Evolutionary conservation across 2,797 vertebrate species (phyloP).

Genomic region (Benthosema pterotum): DNA sequence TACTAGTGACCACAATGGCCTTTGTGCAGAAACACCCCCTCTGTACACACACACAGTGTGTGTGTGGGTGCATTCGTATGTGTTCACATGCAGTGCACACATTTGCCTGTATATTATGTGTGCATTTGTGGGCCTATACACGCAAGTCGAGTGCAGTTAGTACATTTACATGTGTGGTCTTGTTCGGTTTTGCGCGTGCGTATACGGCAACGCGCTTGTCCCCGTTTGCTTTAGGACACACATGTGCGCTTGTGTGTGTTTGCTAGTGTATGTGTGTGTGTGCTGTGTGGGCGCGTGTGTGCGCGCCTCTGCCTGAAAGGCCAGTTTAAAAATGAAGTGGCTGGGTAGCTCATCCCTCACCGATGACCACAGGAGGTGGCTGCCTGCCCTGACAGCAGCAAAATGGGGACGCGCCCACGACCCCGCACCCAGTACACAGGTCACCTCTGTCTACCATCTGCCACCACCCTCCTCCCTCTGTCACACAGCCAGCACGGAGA

Average conservation of each 20-base stretch:
- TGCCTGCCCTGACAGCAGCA: slow-evolving; percentile 57
- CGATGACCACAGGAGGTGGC: slow-evolving; percentile 49
- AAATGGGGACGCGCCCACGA: slow-evolving; percentile 56
- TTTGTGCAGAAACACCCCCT: slow-evolving; percentile 10
- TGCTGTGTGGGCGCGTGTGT: neutral
- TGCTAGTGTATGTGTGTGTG: slow-evolving; percentile 1
- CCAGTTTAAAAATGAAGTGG: slow-evolving; percentile 45
- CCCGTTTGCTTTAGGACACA: too few relatives aligned
- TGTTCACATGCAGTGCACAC: neutral
- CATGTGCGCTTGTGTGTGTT: neutral
- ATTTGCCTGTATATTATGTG: neutral
- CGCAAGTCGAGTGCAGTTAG: slow-evolving; percentile 1
- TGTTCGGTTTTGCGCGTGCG: neutral
- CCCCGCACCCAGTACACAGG: slow-evolving; percentile 83
- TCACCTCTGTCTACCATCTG: slow-evolving; percentile 92
- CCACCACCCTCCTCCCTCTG: slow-evolving; percentile 76
- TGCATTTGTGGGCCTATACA: slow-evolving; percentile 6
- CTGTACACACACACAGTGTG: neutral
- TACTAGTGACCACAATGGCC: slow-evolving; percentile 18
- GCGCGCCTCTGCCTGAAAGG: slow-evolving; percentile 25
- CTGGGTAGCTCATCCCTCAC: slow-evolving; percentile 65
- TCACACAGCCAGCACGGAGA: slow-evolving; percentile 78
- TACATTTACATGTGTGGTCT: slow-evolving; percentile 2
- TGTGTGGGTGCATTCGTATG: slow-evolving; percentile 5
- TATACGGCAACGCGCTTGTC: neutral